A percentile compares a stretch with the other conserved stretches of the same genome.
Evolutionary conservation across 2,888 invertebrate species (phyloP).

Genomic region (Andrena bucephala): DNA sequence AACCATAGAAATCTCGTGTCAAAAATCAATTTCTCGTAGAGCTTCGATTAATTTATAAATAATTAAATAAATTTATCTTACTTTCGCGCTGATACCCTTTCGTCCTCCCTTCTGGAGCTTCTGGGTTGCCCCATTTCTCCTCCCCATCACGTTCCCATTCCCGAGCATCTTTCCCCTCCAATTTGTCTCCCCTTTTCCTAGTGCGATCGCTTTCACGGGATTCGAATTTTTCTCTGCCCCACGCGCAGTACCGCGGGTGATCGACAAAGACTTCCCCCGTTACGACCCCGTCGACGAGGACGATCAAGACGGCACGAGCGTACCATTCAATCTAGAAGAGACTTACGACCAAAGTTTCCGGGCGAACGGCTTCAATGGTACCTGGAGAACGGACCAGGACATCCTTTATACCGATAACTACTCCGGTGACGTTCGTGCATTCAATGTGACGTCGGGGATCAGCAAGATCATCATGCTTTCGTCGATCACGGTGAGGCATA

Average conservation of each 20-base stretch:
- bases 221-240: not conserved
- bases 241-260: constrained; percentile 45
- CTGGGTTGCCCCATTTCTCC: not conserved
- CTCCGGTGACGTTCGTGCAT: constrained; percentile 74
- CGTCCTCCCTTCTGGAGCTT: not conserved
- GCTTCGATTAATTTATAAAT: too few relatives aligned
- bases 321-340: constrained; percentile 83
- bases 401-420: constrained; percentile 78
- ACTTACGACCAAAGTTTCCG: constrained; percentile 80
- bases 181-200: not conserved
- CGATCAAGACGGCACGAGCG: constrained; percentile 43
- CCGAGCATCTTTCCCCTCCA: not conserved
- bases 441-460: constrained; percentile 74
- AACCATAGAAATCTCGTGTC: too few relatives aligned
- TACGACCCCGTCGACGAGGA: constrained; percentile 16
- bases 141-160: not conserved
- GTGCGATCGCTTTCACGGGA: not conserved
- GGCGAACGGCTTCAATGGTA: constrained; percentile 83
- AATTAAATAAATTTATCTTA: too few relatives aligned
- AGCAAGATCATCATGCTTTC: constrained; percentile 38
- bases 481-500: constrained; percentile 30
- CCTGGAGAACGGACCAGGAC: constrained; percentile 84
- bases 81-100: too few relatives aligned
- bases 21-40: too few relatives aligned
- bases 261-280: constrained; percentile 43